These are phyloP conservation scores for Pungitius pungitius DNA, from an alignment of 2,113 vertebrate species.

Conservation along the genomic window DNA sequence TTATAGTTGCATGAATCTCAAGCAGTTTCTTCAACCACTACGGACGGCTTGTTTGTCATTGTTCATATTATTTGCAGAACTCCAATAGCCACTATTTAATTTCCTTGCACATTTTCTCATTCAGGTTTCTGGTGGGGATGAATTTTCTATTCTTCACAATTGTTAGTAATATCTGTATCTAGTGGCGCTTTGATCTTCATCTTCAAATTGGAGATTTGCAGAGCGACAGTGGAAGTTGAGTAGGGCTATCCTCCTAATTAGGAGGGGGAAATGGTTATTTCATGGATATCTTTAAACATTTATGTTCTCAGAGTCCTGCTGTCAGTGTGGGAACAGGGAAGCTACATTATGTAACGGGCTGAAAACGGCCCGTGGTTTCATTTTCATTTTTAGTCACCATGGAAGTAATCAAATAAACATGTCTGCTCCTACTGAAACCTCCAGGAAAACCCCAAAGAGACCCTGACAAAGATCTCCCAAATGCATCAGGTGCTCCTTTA, in stretches of 20 bases:
- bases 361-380: constrained; percentile 26
- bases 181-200: constrained; percentile 45
- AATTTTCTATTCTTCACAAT: constrained; percentile 45
- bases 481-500: constrained; percentile 33
- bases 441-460: constrained; percentile 31
- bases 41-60: too few species aligned
- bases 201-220: constrained; percentile 36
- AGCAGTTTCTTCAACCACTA: background rate
- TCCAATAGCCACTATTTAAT: constrained; percentile 3
- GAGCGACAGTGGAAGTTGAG: too few species aligned
- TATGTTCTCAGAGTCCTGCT: constrained; percentile 43
- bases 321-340: constrained; percentile 52
- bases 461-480: constrained; percentile 30
- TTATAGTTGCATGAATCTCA: background rate
- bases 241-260: too few species aligned
- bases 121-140: constrained; percentile 14
- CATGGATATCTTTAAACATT: constrained; percentile 64
- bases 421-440: constrained; percentile 31
- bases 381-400: constrained; percentile 13
- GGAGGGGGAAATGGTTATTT: constrained; percentile 62
- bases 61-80: constrained; percentile 7
- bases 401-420: constrained; percentile 58
- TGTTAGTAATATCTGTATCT: background rate
- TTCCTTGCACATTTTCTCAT: constrained; percentile 8
- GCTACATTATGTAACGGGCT: constrained; percentile 58